Base-by-base conservation (phyloP, 2,797 vertebrate species). In the Echeneis naucrates region DNA sequence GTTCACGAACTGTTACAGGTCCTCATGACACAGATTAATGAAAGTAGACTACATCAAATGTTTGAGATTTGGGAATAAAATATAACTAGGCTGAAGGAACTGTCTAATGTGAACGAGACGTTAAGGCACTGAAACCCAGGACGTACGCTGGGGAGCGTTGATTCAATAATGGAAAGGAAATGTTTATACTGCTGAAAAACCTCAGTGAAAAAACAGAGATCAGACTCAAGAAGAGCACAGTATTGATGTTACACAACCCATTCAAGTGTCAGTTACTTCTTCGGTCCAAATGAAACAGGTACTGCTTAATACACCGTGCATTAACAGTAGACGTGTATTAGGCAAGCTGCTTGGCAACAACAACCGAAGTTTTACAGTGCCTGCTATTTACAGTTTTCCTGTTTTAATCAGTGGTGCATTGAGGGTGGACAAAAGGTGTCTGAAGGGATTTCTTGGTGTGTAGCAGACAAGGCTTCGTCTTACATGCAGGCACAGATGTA, bases 341-440 rank as follows among this genome's bases (percentile, higher is more conserved):
- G 73, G 72, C 73, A 72, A 68, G 65, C 76, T 68, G 55, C 55
- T 51, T 32, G 69, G 68, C 32, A 69, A 69, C 61, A 53, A 45
- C 71, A 62, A 54, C 64, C 44, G 47, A 51, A 48, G 26, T 68
- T 57, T 62, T 68, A 48, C 33, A 44, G 27, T 72, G 37, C 60
- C 57, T 60, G 47, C 71, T 78, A 76, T 74, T 72, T 79, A 78
- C 75, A 82, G 12, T 55, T 76, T 89, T 75, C 74, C 84, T 77
- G 9, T 92, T 89, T 51, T 60, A 73, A 4, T 70, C 9, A 65
- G 77, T 77, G 71, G 66, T 60, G 60, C 69, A 47, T 42, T 24
- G 76, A 85, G 61, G 75, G 69, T 78, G 65, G 68, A 68, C 58
- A 65, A 51, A 78, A 35, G 21, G 48, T 58, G 72, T 72, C 53